Evolutionary conservation across 2,888 invertebrate genomes (phyloP).

Genomic region (Hyalella azteca): DNA sequence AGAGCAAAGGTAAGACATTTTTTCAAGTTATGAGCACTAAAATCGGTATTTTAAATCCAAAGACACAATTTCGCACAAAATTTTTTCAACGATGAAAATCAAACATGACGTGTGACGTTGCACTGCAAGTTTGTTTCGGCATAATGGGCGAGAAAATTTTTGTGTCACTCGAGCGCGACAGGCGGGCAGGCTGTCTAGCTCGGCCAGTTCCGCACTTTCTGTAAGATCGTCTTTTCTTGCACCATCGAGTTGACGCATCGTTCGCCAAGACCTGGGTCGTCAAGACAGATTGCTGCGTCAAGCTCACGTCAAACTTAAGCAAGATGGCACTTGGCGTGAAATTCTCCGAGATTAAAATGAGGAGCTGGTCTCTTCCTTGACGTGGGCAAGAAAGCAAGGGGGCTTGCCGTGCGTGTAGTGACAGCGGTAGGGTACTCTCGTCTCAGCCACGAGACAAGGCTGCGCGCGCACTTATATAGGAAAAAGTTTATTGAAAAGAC

Average conservation of each 20-base stretch:
- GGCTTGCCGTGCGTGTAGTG: too few species aligned
- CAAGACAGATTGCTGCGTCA: slow-evolving; percentile 35
- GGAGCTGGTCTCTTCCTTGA: not conserved
- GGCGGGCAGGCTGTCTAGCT: not conserved
- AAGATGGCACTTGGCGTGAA: slow-evolving; percentile 37
- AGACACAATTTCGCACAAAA: too few species aligned
- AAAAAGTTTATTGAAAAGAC: too few species aligned
- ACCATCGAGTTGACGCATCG: slow-evolving; percentile 11
- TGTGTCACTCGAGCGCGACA: not conserved
- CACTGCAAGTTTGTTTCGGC: too few species aligned
- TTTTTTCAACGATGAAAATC: too few species aligned
- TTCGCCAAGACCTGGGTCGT: slow-evolving; percentile 12
- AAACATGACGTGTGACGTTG: too few species aligned
- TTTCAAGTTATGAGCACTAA: too few species aligned
- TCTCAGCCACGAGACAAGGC: too few species aligned
- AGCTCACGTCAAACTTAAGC: slow-evolving; percentile 35
- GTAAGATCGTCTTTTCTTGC: not conserved
- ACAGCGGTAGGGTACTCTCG: too few species aligned
- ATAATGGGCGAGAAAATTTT: not conserved
- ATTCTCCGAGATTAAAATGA: slow-evolving; percentile 36
- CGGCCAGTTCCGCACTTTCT: not conserved
- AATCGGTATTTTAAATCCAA: too few species aligned
- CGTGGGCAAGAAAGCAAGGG: slow-evolving; percentile 7
- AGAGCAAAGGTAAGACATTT: too few species aligned
- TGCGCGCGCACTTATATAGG: too few species aligned